phyloP scores from a whole-genome alignment of 2,888 invertebrate genomes.

The Caradrina kadenii region DNA sequence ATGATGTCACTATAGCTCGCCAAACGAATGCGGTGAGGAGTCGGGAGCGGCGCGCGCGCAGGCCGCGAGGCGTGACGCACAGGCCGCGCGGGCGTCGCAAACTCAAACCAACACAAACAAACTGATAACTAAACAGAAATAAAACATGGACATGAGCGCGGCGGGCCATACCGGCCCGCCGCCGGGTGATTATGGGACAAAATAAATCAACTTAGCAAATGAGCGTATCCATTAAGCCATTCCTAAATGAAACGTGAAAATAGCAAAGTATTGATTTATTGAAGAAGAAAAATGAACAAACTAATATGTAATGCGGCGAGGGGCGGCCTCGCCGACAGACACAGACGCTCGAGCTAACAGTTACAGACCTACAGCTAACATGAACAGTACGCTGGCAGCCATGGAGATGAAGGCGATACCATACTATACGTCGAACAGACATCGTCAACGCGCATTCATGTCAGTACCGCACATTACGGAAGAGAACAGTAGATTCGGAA shows the following conservation, averaged over 20 bases:
- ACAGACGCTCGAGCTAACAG: slow-evolving; percentile 88
- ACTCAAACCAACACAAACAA: slow-evolving; percentile 85
- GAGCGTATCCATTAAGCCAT: slow-evolving; percentile 88
- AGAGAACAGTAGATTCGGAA: slow-evolving; percentile 88
- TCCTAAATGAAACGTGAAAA: slow-evolving; percentile 88
- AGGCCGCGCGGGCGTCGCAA: slow-evolving; percentile 77
- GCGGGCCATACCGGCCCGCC: slow-evolving; percentile 67
- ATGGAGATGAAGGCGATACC: slow-evolving; percentile 88
- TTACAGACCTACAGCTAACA: slow-evolving; percentile 89
- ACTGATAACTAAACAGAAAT: slow-evolving; percentile 85
- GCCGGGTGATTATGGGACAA: slow-evolving; percentile 72
- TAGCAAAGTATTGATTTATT: slow-evolving; percentile 85
- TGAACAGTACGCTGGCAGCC: slow-evolving; percentile 88
- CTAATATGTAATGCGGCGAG: slow-evolving; percentile 85
- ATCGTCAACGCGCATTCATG: slow-evolving; percentile 89
- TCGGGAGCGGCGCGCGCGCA: slow-evolving; percentile 77
- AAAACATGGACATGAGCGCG: slow-evolving; percentile 80
- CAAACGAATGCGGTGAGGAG: slow-evolving; percentile 85
- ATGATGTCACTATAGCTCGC: slow-evolving; percentile 91
- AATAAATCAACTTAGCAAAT: slow-evolving; percentile 86
- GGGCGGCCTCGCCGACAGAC: slow-evolving; percentile 85
- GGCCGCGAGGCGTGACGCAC: slow-evolving; percentile 54
- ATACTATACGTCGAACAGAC: slow-evolving; percentile 87
- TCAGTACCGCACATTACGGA: slow-evolving; percentile 88
- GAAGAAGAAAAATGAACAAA: slow-evolving; percentile 86